Conservation (phyloP, 2,797 vertebrate species). For the Sus cebifrons region DNA sequence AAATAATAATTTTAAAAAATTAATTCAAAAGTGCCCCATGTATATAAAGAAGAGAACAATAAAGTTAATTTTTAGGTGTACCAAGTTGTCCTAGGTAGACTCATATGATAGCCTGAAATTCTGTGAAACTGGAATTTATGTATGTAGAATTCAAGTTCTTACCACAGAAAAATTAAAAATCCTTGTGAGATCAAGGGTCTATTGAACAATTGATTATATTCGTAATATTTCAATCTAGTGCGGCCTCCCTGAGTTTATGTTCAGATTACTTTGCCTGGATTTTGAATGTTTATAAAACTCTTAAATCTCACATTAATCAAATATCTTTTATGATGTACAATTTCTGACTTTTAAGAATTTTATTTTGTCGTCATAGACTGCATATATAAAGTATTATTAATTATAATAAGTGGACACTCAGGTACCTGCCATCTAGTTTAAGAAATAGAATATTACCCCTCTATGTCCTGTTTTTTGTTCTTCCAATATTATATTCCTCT, state of each 20-base stretch:
- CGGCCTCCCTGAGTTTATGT: neutral
- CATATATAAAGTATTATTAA: neutral
- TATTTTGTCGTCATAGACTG: neutral
- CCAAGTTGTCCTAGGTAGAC: neutral
- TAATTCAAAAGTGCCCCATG: neutral
- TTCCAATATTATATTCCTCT: neutral
- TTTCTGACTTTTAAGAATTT: neutral
- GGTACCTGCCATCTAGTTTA: neutral
- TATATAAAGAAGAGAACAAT: slow-evolving; percentile 16
- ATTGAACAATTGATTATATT: slow-evolving; percentile 9
- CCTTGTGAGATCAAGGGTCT: neutral
- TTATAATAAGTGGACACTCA: neutral
- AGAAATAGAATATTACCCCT: neutral
- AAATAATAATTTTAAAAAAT: slow-evolving; percentile 6
- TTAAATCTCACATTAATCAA: neutral
- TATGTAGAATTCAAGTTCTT: slow-evolving; percentile 44
- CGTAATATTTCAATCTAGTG: neutral
- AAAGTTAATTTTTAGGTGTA: slow-evolving; percentile 29
- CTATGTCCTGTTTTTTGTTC: neutral
- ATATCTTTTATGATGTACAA: neutral
- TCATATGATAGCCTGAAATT: neutral
- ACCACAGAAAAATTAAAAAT: slow-evolving; percentile 42
- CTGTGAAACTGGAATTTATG: slow-evolving; percentile 32
- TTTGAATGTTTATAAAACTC: slow-evolving; percentile 35
- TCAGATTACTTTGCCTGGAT: slow-evolving; percentile 23